Evolutionary conservation across 2,888 invertebrate species (phyloP).

Genomic region (Seladonia tumulorum): DNA sequence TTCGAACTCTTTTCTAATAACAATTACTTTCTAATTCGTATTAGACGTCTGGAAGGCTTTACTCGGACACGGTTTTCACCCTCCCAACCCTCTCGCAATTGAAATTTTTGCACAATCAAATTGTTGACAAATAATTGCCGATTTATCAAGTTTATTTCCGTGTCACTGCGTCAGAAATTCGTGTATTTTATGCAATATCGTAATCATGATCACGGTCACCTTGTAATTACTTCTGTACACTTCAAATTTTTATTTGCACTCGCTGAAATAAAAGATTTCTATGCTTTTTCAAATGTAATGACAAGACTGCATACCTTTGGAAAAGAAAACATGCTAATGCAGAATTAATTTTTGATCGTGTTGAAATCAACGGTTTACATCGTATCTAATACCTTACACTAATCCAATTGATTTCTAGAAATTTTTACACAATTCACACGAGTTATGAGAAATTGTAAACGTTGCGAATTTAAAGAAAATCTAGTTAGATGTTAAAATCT

Average conservation of each 20-base stretch:
- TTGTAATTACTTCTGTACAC: neutral
- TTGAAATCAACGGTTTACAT: neutral
- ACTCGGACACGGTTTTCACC: neutral
- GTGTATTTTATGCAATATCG: neutral
- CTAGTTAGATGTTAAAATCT: neutral
- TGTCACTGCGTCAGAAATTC: neutral
- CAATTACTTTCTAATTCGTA: neutral
- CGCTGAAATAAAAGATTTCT: too few species aligned
- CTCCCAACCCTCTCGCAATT: neutral
- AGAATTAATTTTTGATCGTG: neutral
- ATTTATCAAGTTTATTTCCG: neutral
- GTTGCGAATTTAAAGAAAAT: neutral
- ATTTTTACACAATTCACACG: neutral
- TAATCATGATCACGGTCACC: neutral
- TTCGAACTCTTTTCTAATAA: neutral
- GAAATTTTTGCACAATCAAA: neutral
- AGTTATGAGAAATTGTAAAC: neutral
- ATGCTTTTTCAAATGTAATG: too few species aligned
- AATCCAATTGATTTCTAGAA: neutral
- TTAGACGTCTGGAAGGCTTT: neutral
- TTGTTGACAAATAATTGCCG: neutral
- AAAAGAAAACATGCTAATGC: neutral
- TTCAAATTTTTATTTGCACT: neutral
- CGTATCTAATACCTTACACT: neutral
- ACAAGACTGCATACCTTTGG: neutral